Percentiles rank a stretch among this genome's conserved stretches.
Conservation (phyloP, 2,888 invertebrate species). For the Drosophila putrida region DNA sequence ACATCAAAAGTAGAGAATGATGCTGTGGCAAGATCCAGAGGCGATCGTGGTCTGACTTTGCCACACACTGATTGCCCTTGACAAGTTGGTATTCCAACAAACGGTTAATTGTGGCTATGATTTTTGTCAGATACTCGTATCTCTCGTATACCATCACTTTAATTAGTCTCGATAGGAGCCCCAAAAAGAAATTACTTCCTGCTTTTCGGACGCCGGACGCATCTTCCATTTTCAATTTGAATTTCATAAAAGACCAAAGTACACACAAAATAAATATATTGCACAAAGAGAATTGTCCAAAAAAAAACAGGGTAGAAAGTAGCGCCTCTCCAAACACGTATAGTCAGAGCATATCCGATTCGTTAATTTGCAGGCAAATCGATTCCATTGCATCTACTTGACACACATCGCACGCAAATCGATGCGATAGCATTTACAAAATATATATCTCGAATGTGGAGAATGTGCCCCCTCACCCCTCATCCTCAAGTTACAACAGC, state of each 20-base stretch:
- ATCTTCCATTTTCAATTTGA: conserved; percentile 65
- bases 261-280: conserved; percentile 46
- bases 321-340: conserved; percentile 34
- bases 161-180: conserved; percentile 50
- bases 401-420: conserved; percentile 81
- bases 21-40: conserved; percentile 16
- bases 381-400: conserved; percentile 81
- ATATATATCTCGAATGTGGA: conserved; percentile 25
- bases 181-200: conserved; percentile 59
- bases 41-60: conserved; percentile 49
- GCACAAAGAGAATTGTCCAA: conserved; percentile 44
- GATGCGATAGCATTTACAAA: conserved; percentile 78
- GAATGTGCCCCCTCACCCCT: conserved; percentile 2
- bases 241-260: conserved; percentile 59
- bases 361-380: conserved; percentile 76
- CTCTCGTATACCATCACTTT: conserved; percentile 37
- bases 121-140: conserved; percentile 38
- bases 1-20: conserved; percentile 8
- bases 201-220: conserved; percentile 48
- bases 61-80: conserved; percentile 67
- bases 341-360: conserved; percentile 65
- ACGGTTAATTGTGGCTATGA: conserved; percentile 79
- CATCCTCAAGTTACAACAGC: conserved; percentile 11
- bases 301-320: conserved; percentile 59
- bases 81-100: conserved; percentile 69